Evolutionary conservation across 2,888 invertebrate genomes (phyloP), one percentile per base, ranked within the genome.

Genomic region (Bombyx huttoni): DNA sequence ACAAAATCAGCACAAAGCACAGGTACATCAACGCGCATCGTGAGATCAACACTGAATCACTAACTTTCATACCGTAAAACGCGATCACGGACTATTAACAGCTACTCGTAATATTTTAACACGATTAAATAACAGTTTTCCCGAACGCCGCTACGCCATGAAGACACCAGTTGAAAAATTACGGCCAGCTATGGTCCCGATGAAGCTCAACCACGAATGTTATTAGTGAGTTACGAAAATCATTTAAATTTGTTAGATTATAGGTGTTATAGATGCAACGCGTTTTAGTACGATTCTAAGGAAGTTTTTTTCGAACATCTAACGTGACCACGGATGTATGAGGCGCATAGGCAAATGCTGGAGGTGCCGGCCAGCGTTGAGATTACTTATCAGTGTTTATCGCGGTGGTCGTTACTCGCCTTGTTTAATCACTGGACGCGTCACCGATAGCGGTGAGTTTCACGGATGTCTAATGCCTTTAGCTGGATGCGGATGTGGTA

Each of bases 321-420:
- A 56, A 61, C 53, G 56, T 52, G 60, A 64, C 63, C 67, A 67
- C 68, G 68, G 65, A 71, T 69, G 65, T 67, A 69, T 68, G 73
- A 73, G 77, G 75, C 71, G 76, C 76, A 78, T 82, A 74, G 70
- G 70, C 78, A 78, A 68, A 49, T 69, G 68, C 69, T 70, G 64
- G 66, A 71, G 72, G 64, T 68, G 77, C 76, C 70, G 67, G 70
- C 71, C 73, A 72, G 73, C 77, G 84, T 74, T 80, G 78, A 83
- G 83, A 85, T 85, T 86, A 72, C 65, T 61, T 75, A 85, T 85
- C 85, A 81, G 75, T 75, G 70, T 78, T 82, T 87, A 86, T 85
- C 85, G 78, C 71, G 63, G 68, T 64, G 70, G 79, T 82, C 79
- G 81, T 81, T 80, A 79, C 75, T 73, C 67, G 70, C 71, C 81